These are phyloP conservation scores for Agrenia bidenticulata DNA, from an alignment of 2,888 invertebrate species.

Conservation along the genomic window DNA sequence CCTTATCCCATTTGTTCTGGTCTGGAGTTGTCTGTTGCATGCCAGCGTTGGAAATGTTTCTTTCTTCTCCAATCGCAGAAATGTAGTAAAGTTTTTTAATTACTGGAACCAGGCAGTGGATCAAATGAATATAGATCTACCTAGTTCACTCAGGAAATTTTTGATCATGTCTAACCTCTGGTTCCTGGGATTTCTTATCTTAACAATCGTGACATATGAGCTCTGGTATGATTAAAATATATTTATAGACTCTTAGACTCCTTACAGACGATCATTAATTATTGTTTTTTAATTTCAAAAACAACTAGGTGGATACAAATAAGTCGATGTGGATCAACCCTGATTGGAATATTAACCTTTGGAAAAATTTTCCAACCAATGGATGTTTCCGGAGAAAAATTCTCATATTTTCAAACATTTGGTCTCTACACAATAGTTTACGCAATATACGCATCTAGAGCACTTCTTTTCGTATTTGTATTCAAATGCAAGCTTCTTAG, in stretches of 20 bases:
- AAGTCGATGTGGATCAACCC: conserved; percentile 25
- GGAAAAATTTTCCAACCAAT: conserved; percentile 21
- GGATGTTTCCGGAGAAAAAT: neutral
- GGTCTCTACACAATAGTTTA: conserved; percentile 37
- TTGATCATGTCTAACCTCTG: conserved; percentile 32
- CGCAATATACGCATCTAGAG: conserved; percentile 39
- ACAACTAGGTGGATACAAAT: conserved; percentile 23
- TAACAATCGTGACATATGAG: conserved; percentile 17
- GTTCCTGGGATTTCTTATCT: conserved; percentile 28
- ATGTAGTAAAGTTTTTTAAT: conserved; percentile 39
- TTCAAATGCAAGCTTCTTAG: conserved; percentile 38
- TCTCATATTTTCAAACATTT: conserved; percentile 1
- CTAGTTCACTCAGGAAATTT: conserved; percentile 25
- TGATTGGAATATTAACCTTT: conserved; percentile 31
- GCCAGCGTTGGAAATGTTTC: conserved; percentile 34
- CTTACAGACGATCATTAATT: too few relatives aligned
- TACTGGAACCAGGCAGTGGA: conserved; percentile 35
- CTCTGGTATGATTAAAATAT: conserved; percentile 27
- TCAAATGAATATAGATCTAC: conserved; percentile 23
- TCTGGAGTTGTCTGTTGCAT: conserved; percentile 44
- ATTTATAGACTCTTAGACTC: too few relatives aligned
- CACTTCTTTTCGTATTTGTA: conserved; percentile 36
- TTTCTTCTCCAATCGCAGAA: conserved; percentile 30
- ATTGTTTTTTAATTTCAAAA: conserved; percentile 7
- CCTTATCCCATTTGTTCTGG: conserved; percentile 43